Evolutionary conservation across 2,888 invertebrate species (phyloP).

Genomic region (Synanthedon tipuliformis): DNA sequence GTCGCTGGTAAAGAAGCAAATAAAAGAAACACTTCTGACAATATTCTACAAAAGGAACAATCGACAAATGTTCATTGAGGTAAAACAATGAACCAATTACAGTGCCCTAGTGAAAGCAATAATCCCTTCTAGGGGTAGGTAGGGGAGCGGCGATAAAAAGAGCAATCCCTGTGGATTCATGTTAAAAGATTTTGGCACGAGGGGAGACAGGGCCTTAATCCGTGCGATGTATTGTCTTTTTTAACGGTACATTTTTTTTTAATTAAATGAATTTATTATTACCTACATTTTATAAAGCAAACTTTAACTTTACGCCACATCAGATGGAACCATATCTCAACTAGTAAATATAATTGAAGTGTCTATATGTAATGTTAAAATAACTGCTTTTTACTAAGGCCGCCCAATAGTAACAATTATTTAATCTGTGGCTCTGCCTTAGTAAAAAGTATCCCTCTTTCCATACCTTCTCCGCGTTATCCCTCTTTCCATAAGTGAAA

Average conservation of each 20-base stretch:
- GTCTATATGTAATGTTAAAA: too few species aligned
- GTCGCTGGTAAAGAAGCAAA: too few species aligned
- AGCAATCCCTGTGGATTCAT: slow-evolving; percentile 43
- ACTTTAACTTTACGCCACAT: too few species aligned
- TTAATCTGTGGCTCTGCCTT: too few species aligned
- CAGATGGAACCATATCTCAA: too few species aligned
- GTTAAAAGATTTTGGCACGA: slow-evolving; percentile 57
- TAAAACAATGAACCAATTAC: slow-evolving; percentile 62
- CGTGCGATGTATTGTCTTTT: slow-evolving; percentile 60
- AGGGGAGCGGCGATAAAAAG: slow-evolving; percentile 40
- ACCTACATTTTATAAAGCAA: too few species aligned
- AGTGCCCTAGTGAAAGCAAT: slow-evolving; percentile 16
- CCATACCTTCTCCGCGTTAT: not conserved
- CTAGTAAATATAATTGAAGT: not conserved
- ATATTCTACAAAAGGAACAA: slow-evolving; percentile 18
- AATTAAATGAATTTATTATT: not conserved
- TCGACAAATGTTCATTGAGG: slow-evolving; percentile 26
- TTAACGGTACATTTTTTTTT: slow-evolving; percentile 22
- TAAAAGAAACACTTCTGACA: not conserved
- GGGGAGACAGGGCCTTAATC: slow-evolving; percentile 35
- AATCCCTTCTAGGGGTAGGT: slow-evolving; percentile 18
- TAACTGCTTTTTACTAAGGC: too few species aligned
- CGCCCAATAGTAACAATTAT: too few species aligned
- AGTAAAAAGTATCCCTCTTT: too few species aligned
- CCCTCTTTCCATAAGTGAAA: too few species aligned